These are phyloP conservation scores for Macrotis lagotis DNA, from an alignment of 2,113 vertebrate genomes.

Conservation along the genomic window DNA sequence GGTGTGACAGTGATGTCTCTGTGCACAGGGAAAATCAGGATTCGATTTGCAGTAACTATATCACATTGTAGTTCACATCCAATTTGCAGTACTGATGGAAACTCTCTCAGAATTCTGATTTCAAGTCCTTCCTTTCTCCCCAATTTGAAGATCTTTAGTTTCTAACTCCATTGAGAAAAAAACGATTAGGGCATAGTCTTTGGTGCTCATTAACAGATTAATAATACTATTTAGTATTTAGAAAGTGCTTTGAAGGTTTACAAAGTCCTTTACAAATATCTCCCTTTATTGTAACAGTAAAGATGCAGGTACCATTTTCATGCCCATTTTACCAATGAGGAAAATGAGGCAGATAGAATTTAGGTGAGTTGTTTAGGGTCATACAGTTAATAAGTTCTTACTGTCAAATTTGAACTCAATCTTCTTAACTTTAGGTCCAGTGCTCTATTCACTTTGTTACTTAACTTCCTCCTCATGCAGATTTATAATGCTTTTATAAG, in stretches of 20 bases:
- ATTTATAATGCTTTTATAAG: neutral
- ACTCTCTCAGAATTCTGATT: neutral
- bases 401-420: neutral
- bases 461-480: neutral
- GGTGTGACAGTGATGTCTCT: neutral
- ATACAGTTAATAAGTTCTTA: neutral
- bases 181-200: neutral
- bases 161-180: neutral
- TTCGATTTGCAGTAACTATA: constrained; percentile 21
- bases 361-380: neutral
- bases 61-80: neutral
- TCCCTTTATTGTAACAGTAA: constrained; percentile 1
- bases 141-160: neutral
- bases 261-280: neutral
- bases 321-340: neutral
- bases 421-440: neutral
- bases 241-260: neutral
- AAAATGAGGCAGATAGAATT: neutral
- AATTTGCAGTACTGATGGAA: neutral
- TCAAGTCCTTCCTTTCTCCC: constrained; percentile 5
- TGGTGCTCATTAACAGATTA: neutral
- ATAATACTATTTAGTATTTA: neutral
- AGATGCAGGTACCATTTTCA: neutral
- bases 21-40: neutral
- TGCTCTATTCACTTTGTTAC: neutral